Base-by-base conservation (phyloP, 2,888 invertebrate species). In the Agrochola circellaris region DNA sequence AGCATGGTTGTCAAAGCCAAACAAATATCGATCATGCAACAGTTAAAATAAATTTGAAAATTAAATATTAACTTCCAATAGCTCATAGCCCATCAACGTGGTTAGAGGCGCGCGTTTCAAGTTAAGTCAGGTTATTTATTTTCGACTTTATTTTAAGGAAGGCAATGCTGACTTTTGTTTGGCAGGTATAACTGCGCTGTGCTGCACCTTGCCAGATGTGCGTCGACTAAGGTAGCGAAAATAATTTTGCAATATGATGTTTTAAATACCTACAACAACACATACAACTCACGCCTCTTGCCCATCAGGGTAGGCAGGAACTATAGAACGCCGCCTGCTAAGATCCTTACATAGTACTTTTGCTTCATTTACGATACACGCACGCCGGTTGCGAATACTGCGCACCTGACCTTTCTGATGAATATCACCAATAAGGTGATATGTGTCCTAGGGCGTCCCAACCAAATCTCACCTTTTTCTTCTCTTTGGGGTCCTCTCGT, bases 381-480 rank as follows among this genome's bases (percentile, higher is more conserved):
- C 8, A 23, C 30, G 13, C 26, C 20, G 17, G 6, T 65, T 65
- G 26, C 13, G 2, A 66, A 20, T 48, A 66, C 23, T 30, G 30
- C 7, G 8, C 20, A 30, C 26, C 30, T 11, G 11, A 65, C 7
- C 26, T 7, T 23, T 23, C 8, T 51, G 23, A 30, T 23, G 48
- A 48, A 23, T 15, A 23, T 66, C 48, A 67, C 9, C 30, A 30
- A 2, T 23, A 17, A 48, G 4, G 30, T 0, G 8, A 48, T 34
- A 34, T 34, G 5, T 34, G 2, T 34, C 34, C 34, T 34, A 34
- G 34, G 2, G 38, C 38, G 38, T 38, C n/a, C n/a, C 15, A 73
- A 73, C 26, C n/a, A 65, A 56, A 64, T 30, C 82, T 30, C 15
- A 75, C 82, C 48, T 51, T 81, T 42, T 42, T 61, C 20, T 38